Percentiles rank a stretch among this genome's conserved stretches.
These are phyloP conservation scores for human (Homo sapiens) DNA, from an alignment of 2,113 vertebrate genomes.

Conservation along the genomic window DNA sequence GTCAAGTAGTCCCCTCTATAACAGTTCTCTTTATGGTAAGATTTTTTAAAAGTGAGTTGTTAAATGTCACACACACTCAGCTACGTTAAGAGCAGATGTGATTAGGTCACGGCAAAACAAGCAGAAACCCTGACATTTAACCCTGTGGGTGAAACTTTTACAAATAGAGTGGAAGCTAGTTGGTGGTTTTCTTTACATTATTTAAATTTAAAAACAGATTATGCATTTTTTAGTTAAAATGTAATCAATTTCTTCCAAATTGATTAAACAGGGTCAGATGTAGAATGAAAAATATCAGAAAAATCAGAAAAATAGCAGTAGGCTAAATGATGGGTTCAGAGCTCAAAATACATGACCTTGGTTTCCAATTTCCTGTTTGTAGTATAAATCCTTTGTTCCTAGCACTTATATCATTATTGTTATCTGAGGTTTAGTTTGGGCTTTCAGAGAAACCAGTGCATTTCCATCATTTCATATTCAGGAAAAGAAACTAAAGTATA, in stretches of 20 bases:
- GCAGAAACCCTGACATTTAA: background rate
- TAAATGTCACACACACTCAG: constrained; percentile 9
- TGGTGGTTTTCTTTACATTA: background rate
- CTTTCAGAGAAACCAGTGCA: constrained; percentile 7
- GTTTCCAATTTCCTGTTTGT: background rate
- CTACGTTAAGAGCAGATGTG: background rate
- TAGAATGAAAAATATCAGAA: constrained; percentile 32
- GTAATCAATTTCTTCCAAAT: background rate
- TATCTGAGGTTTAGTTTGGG: background rate
- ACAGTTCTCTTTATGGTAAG: background rate
- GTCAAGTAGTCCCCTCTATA: background rate
- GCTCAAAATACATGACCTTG: background rate
- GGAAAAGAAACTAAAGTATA: background rate
- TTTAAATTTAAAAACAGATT: background rate
- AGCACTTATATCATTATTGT: background rate
- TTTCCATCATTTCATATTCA: constrained; percentile 40
- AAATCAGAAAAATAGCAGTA: background rate
- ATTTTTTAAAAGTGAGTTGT: background rate
- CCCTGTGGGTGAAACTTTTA: background rate
- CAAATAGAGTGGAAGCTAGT: background rate
- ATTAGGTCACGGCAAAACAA: constrained; percentile 27
- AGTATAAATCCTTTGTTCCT: background rate
- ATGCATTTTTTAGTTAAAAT: background rate
- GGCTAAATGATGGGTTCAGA: background rate
- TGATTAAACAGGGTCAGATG: background rate